Base-by-base conservation (phyloP, 2,113 vertebrate species). In the Gobiocypris rarus region DNA sequence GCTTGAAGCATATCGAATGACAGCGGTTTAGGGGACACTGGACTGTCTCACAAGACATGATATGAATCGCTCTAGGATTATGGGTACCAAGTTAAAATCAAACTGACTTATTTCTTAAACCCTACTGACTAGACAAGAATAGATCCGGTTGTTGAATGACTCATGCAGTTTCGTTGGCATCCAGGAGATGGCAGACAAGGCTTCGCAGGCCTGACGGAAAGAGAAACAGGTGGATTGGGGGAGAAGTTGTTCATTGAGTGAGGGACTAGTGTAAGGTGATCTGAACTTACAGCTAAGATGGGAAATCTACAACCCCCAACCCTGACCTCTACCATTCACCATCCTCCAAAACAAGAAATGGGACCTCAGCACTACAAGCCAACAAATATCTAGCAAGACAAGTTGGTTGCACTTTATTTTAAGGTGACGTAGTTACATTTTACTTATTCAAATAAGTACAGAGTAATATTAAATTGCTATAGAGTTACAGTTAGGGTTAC, bases 261-360 rank as follows among this genome's bases (percentile, higher is more conserved):
- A 84, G 86, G 89, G 85, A 45, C 80, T 69, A 83, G 83, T 89
- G 92, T 90, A 93, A 94, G 86, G 83, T 76, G 92, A 94, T 90
- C 90, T 86, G 19, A 67, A 38, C 75, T 15, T 43, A 22, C 67
- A 50, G 73, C 83, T 54, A 85, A 84, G 65, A 59, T 90, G 90
- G 91, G 93, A 93, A 93, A 92, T 87, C 89, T 89, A 24, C 83
- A 83, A 84, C 82, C 71, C 86, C 71, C 83, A 75, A 65, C 90
- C 88, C 87, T 91, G 92, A 94, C 93, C 91, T 91, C 86, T 91
- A 76, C 81, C 89, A 85, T 89, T 88, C 84, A 88, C 69, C 31
- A 73, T 56, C 74, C 13, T 48, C 6, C n/a, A 75, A 48, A 26
- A 28, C 11, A 48, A 11, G 0, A 15, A 73, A 73, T 15, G 4